Conservation (phyloP, 2,797 vertebrate species). For the Heteromormyrus szaboi region DNA sequence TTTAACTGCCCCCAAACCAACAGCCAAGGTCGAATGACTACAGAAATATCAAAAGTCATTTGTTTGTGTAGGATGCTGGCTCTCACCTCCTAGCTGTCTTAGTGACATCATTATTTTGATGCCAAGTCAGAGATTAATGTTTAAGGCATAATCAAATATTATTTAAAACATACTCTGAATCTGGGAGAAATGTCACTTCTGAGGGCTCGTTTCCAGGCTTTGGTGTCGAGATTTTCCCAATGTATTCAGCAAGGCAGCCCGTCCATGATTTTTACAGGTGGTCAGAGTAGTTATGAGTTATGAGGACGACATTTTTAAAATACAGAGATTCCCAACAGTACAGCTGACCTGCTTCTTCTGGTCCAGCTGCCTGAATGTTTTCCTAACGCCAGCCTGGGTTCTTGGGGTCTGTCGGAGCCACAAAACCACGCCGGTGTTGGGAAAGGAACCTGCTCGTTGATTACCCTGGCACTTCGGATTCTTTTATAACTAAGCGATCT, state of each 20-base stretch:
- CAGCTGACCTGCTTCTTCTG: not conserved
- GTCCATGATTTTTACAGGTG: not conserved
- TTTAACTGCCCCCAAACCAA: conserved; percentile 30
- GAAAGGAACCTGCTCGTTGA: conserved; percentile 44
- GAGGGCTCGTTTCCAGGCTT: not conserved
- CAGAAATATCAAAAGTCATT: not conserved
- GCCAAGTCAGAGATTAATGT: not conserved
- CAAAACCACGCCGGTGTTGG: conserved; percentile 63
- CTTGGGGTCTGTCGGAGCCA: conserved; percentile 32
- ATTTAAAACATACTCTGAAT: not conserved
- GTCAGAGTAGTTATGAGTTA: not conserved
- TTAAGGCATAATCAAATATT: not conserved
- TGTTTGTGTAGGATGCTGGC: not conserved
- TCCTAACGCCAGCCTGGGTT: conserved; percentile 26
- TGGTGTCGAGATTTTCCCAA: not conserved
- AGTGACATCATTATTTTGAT: not conserved
- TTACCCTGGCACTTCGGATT: conserved; percentile 37
- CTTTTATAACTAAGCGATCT: conserved; percentile 57
- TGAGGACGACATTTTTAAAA: not conserved
- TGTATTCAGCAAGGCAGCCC: not conserved
- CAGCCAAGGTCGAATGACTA: not conserved
- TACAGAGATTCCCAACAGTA: not conserved
- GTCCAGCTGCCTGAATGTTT: not conserved
- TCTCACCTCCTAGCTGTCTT: not conserved
- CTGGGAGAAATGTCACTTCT: not conserved